Conservation (phyloP, 92 coral and sea anemone genomes). For the Pocillopora grandis region DNA sequence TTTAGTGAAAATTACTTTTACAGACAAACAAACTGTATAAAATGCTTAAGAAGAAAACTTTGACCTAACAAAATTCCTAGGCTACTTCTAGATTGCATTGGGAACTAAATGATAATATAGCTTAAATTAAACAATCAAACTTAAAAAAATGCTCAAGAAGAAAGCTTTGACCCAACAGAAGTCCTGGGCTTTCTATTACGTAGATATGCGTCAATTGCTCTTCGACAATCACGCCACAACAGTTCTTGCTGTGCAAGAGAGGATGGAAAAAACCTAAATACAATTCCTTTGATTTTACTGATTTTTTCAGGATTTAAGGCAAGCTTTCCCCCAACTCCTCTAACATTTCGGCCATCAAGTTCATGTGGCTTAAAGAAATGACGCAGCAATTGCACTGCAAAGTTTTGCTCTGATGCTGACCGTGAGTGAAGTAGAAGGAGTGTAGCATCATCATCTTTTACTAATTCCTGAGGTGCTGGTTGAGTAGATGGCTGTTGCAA, state of each 20-base stretch:
- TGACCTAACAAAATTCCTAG: too few species aligned
- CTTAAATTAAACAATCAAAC: too few species aligned
- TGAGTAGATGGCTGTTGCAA: background rate
- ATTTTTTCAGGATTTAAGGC: constrained; percentile 12
- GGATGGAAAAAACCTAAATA: constrained; percentile 7
- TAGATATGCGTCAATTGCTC: constrained; percentile 17
- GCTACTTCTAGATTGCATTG: too few species aligned
- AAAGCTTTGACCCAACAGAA: too few species aligned
- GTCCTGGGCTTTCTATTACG: constrained; percentile 9
- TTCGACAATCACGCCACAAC: constrained; percentile 18
- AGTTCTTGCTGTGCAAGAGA: constrained; percentile 3
- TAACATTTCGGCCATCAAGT: background rate
- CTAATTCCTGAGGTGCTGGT: background rate
- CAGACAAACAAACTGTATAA: too few species aligned
- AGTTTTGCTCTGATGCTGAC: constrained; percentile 7
- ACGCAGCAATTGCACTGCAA: constrained; percentile 10
- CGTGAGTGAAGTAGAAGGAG: background rate
- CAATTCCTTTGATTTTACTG: background rate
- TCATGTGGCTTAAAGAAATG: background rate
- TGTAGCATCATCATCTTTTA: background rate
- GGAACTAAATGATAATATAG: too few species aligned
- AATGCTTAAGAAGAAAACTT: too few species aligned
- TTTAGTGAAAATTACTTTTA: too few species aligned
- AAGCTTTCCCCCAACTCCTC: constrained; percentile 17
- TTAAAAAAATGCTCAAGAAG: too few species aligned